A percentile compares a stretch with the other conserved stretches of the same genome.
Evolutionary conservation across 2,888 invertebrate species (phyloP).

Genomic region (Coronaproctus castanopsis): DNA sequence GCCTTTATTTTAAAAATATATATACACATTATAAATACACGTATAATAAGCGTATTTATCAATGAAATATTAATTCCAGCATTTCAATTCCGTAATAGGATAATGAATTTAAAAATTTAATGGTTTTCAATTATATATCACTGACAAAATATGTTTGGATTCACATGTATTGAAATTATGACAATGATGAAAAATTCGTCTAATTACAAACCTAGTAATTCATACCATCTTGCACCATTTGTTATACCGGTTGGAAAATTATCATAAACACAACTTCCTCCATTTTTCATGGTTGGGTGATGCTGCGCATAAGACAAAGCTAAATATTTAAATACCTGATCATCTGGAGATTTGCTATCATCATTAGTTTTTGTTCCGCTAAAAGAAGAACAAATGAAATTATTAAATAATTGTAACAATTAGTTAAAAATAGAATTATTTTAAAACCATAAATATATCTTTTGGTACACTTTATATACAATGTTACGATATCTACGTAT

Average conservation of each 20-base stretch:
- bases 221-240: constrained; percentile 86
- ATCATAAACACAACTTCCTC: constrained; percentile 47
- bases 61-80: background rate
- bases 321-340: constrained; percentile 55
- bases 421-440: too few relatives aligned
- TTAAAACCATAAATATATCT: too few relatives aligned
- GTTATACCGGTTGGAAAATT: constrained; percentile 60
- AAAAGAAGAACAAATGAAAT: too few relatives aligned
- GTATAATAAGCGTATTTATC: background rate
- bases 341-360: constrained; percentile 56
- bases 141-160: too few relatives aligned
- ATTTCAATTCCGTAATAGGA: background rate
- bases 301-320: constrained; percentile 53
- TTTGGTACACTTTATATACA: too few relatives aligned
- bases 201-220: constrained; percentile 44
- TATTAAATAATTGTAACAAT: too few relatives aligned
- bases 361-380: background rate
- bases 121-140: too few relatives aligned
- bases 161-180: too few relatives aligned
- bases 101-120: background rate
- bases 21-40: background rate
- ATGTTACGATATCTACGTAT: too few relatives aligned
- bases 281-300: constrained; percentile 53
- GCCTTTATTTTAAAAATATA: too few relatives aligned
- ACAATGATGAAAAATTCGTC: too few relatives aligned